Percentiles rank a stretch among this genome's conserved stretches.
These are phyloP conservation scores for Zalophus californianus DNA, from an alignment of 2,797 vertebrate genomes.

Conservation along the genomic window DNA sequence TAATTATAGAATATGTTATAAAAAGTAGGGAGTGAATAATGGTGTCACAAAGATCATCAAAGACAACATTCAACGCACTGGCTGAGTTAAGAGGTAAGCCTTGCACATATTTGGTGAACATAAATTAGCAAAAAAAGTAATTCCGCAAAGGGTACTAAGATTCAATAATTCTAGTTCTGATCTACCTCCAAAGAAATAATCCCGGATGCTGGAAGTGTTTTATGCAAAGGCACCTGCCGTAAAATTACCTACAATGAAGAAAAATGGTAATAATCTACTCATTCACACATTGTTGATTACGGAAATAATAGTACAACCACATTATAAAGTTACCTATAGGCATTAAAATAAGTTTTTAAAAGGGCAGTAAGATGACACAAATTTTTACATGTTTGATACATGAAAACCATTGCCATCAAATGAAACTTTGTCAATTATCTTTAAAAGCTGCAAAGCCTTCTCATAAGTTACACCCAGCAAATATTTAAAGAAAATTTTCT, in stretches of 20 bases:
- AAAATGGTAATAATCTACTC: neutral
- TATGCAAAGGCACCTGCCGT: slow-evolving; percentile 7
- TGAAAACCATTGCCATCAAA: neutral
- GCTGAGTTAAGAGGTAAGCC: neutral
- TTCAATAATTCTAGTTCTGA: neutral
- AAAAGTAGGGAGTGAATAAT: neutral
- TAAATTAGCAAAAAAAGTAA: slow-evolving; percentile 10
- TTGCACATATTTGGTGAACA: neutral
- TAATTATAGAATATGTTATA: neutral
- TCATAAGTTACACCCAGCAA: neutral
- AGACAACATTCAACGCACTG: neutral
- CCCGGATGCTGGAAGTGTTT: neutral
- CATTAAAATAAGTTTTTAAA: neutral
- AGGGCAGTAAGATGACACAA: neutral
- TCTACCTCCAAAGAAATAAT: slow-evolving; percentile 37
- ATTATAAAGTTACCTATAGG: neutral
- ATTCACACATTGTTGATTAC: neutral
- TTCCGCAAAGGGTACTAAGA: neutral
- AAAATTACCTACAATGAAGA: slow-evolving; percentile 11
- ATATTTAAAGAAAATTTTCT: slow-evolving; percentile 23
- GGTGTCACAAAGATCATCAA: neutral
- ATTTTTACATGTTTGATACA: neutral
- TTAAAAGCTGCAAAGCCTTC: neutral
- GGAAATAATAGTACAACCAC: neutral
- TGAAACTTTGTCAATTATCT: neutral